Base-by-base conservation (phyloP, 2,113 vertebrate genomes). In the Maylandia zebra region DNA sequence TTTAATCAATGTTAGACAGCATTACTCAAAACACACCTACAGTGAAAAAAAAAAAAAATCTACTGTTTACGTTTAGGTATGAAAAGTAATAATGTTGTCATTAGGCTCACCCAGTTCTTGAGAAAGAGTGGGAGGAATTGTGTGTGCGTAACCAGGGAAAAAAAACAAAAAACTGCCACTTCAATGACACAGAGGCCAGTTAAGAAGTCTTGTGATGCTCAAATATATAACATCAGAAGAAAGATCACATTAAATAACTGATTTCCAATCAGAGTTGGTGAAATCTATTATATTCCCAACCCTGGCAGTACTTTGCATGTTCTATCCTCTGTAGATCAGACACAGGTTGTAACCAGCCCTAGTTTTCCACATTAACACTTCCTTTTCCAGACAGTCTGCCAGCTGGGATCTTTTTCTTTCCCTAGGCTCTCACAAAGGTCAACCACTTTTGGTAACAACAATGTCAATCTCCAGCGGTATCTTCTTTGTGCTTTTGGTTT, bases 361-460 rank as follows among this genome's bases (percentile, higher is more conserved):
- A 7, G 38, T 6, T 90, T 90, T 91, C 87, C 87, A 88, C 85
- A 87, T 87, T 78, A 88, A 84, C 79, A 83, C 83, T 83, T 94
- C 69, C 81, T 92, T 92, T 93, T 88, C 82, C 89, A 91, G 36
- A 81, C 13, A 12, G 69, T 87, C 74, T 97, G 89, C 90, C 93
- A 93, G 69, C 57, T 61, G 61, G 8, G 43, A 91, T 80, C 0
- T 85, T 14, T 59, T 91, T 5, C 53, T 86, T 81, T 56, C 14
- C 61, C 17, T 34, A 27, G 41, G 53, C 64, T 61, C 83, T 71
- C 34, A 36, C 34, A 22, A 36, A 76, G 55, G 83, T 43, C 61
- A 74, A 32, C 41, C 74, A 79, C 56, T 38, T 38, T 66, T 27
- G 8, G 81, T 55, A 88, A 82, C 78, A 88, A 48, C 41, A 30